Evolutionary conservation across 1,140 invertebrate genomes (phyloP).

Genomic region (Lordiphosa stackelbergi): DNA sequence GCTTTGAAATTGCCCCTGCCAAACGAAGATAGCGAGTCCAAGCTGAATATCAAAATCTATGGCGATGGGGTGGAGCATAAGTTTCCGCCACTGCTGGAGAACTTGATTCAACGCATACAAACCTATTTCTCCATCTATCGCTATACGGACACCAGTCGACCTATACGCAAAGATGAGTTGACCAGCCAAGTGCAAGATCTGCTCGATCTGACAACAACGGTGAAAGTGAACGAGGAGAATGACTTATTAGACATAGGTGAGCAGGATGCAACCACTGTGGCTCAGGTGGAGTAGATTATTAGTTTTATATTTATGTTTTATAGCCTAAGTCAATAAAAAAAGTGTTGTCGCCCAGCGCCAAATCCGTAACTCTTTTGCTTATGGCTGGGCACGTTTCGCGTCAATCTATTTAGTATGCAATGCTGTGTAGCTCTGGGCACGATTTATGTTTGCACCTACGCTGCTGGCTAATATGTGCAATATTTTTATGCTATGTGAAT

Average conservation of each 20-base stretch:
- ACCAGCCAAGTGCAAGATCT: slow-evolving; percentile 2
- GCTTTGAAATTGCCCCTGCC: slow-evolving; percentile 32
- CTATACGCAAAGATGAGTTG: slow-evolving; percentile 41
- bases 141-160: slow-evolving; percentile 78
- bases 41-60: slow-evolving; percentile 57
- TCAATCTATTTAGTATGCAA: slow-evolving; percentile 49
- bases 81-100: slow-evolving; percentile 82
- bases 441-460: slow-evolving; percentile 46
- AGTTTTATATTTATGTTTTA: slow-evolving; percentile 18
- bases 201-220: slow-evolving; percentile 12
- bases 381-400: slow-evolving; percentile 33
- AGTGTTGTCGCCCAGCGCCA: neutral
- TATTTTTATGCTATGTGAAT: slow-evolving; percentile 55
- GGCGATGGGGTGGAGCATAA: slow-evolving; percentile 77
- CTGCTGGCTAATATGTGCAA: slow-evolving; percentile 52
- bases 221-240: neutral
- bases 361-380: slow-evolving; percentile 6
- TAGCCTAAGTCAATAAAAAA: slow-evolving; percentile 34
- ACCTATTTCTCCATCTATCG: slow-evolving; percentile 80
- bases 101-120: slow-evolving; percentile 81
- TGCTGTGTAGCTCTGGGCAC: slow-evolving; percentile 3
- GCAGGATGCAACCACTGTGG: slow-evolving; percentile 41
- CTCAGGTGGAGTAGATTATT: slow-evolving; percentile 24
- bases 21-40: slow-evolving; percentile 6
- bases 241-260: slow-evolving; percentile 31